Conservation (phyloP, 2,797 vertebrate species). For the Otolemur crassicaudatus region DNA sequence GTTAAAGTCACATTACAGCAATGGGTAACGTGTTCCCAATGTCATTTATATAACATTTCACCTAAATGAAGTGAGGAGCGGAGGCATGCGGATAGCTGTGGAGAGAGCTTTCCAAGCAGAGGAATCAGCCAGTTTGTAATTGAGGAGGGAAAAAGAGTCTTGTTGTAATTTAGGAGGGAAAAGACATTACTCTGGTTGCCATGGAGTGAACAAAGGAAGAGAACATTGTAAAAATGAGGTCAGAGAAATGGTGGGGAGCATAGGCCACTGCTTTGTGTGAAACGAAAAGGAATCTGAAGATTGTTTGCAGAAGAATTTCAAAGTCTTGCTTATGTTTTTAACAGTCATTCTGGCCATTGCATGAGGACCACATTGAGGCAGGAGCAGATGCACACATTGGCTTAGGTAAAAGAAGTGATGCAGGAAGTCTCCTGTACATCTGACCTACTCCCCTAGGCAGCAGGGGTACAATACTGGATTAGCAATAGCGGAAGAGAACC, state of each 20-base stretch:
- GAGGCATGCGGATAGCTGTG: background rate
- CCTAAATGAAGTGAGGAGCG: background rate
- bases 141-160: background rate
- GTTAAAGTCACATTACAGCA: background rate
- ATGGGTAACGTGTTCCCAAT: background rate
- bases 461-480: background rate
- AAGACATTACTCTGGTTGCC: background rate
- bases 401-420: background rate
- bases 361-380: background rate
- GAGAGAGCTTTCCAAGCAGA: background rate
- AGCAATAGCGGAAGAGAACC: background rate
- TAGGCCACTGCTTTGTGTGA: background rate
- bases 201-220: background rate
- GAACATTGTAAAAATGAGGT: background rate
- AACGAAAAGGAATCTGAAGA: background rate
- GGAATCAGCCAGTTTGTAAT: background rate
- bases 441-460: background rate
- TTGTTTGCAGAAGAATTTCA: background rate
- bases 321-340: background rate
- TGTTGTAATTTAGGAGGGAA: background rate
- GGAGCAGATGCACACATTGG: background rate
- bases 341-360: background rate
- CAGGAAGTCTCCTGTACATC: background rate
- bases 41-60: background rate
- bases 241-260: background rate